Evolutionary conservation across 2,113 vertebrate species (phyloP), one percentile per base, ranked within the genome.

Genomic region (Alethe diademata): DNA sequence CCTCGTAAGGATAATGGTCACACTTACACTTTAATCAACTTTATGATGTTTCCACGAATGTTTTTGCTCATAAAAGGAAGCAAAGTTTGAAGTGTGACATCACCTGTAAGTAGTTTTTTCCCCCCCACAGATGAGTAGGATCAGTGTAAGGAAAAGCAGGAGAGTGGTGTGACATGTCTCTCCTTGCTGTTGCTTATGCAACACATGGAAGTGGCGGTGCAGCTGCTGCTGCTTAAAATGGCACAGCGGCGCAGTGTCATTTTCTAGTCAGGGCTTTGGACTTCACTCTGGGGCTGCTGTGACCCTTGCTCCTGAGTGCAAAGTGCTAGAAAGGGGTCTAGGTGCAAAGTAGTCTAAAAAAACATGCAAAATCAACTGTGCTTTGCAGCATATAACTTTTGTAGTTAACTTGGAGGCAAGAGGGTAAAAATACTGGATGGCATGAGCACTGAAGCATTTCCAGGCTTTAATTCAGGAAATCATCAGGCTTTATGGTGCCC

Each of bases 141-240:
- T 56, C 7, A 15, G 15, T 15, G 11, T 8, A 54, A 58, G 40
- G n/a, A 47, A 78, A 70, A 81, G 45, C 17, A 15, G 25, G 45
- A 36, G 11, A 6, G 7, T 24, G 24, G 7, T 22, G 26, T 33
- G 36, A 35, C 3, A 0, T 5, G 38, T 15, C 22, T 6, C 8
- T 31, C 20, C 25, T 67, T 14, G 19, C 45, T 40, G 28, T 5
- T 57, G 18, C 28, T 47, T 8, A 24, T 19, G 43, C 53, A 56
- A 29, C 33, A 11, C 2, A 0, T 0, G 1, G 20, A 23, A 24
- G 18, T 7, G 25, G 8, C 12, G 38, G 5, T 40, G 8, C 40
- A 71, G 26, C 18, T 60, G 26, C 45, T 76, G 38, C 43, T 38
- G 3, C 67, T 28, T 38, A 9, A 42, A 29, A 73, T 35, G 24